Conservation (phyloP, 2,113 vertebrate species). For the Serilophus lunatus region DNA sequence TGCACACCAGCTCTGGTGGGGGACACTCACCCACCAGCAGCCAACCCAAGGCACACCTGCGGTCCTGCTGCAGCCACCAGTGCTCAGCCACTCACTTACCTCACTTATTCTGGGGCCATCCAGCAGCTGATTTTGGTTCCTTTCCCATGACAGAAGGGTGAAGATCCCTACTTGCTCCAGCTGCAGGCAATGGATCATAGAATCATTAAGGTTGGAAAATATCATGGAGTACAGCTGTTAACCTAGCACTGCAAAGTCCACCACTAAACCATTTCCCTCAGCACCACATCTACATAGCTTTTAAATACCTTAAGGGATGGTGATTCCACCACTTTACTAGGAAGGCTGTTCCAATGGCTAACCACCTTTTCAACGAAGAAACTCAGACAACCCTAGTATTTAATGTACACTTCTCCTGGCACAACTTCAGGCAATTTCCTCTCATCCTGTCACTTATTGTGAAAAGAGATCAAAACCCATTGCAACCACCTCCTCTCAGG, state of each 20-base stretch:
- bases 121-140: not conserved
- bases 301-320: not conserved
- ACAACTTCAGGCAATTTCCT: not conserved
- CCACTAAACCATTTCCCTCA: not conserved
- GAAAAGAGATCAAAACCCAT: not conserved
- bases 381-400: not conserved
- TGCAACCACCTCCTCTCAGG: not conserved
- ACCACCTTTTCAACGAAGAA: not conserved
- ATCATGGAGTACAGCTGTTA: not conserved
- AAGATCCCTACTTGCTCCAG: not conserved
- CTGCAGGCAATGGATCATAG: not conserved
- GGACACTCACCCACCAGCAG: not conserved
- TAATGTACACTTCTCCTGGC: not conserved
- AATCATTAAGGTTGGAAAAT: not conserved
- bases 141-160: accelerated
- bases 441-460: not conserved
- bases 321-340: not conserved
- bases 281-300: not conserved
- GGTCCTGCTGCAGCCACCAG: not conserved
- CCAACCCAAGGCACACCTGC: not conserved
- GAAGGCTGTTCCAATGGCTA: not conserved
- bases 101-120: not conserved
- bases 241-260: not conserved
- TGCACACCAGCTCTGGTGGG: accelerated
- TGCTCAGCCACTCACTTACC: accelerated